Base-by-base conservation (phyloP, 2,888 invertebrate genomes). In the Himalopsyche tibetana region DNA sequence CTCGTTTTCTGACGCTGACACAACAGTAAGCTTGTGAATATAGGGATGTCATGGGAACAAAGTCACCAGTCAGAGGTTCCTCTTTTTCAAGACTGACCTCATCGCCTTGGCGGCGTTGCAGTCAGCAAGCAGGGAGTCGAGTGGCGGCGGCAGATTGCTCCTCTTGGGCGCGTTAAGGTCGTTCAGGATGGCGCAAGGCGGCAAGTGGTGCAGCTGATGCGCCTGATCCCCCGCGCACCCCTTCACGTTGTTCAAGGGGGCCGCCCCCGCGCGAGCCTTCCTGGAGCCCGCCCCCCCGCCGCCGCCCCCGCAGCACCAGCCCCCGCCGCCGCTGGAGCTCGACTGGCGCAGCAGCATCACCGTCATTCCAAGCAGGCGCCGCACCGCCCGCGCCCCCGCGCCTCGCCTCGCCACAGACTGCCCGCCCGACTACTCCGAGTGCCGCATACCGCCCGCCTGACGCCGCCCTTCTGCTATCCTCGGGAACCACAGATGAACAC, bases 221-320 rank as follows among this genome's bases (percentile, higher is more conserved):
- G 90, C 90, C 91, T 90, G 91, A 89, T 92, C 92, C 92, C 92
- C 92, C 92, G 92, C 92, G 93, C 92, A 94, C 94, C 80, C 80
- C 80, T 80, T 80, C 40, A 36, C 80, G 79, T 84, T 84, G 84
- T 86, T 82, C 80, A 45, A 82, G 81, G 45, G 81, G 92, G 93
- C 93, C 92, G 92, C 92, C 92, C 93, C 93, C 92, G 93, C 92
- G 91, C 93, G 92, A 92, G 92, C 87, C 92, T 92, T 92, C 92
- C 93, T 81, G 91, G 93, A 92, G 92, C 92, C 88, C 92, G 92
- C 93, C 92, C 93, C 93, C 92, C 92, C 92, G 91, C 92, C 93
- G 93, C 93, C 93, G 93, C 92, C 92, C 92, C 93, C 93, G 92
- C 92, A 92, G 92, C 93, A 84, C 86, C 86, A 82, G 82, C 86